Evolutionary conservation across 1,140 invertebrate genomes (phyloP).

Genomic region (Zaprionus gabonicus): DNA sequence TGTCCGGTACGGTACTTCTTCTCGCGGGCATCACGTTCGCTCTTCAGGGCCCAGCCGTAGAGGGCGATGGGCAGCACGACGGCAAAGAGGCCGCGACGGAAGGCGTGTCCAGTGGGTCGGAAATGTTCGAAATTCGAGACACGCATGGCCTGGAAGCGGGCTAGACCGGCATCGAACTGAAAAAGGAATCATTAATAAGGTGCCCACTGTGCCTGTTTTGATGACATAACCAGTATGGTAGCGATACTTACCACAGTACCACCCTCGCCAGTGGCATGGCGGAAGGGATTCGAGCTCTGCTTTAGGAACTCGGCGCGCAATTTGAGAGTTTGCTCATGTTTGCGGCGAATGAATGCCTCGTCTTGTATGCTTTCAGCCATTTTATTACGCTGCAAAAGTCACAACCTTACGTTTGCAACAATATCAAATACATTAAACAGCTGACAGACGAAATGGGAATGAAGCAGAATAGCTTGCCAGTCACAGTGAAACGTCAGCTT

Average conservation of each 20-base stretch:
- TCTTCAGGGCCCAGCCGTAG: slow-evolving; percentile 86
- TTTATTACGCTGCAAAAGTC: slow-evolving; percentile 43
- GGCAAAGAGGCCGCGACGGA: slow-evolving; percentile 85
- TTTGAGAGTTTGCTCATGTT: slow-evolving; percentile 77
- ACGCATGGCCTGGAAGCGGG: slow-evolving; percentile 89
- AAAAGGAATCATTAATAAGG: slow-evolving; percentile 22
- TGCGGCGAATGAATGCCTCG: slow-evolving; percentile 66
- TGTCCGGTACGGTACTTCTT: slow-evolving; percentile 87
- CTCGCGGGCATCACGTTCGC: slow-evolving; percentile 86
- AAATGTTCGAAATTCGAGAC: slow-evolving; percentile 88
- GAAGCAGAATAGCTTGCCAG: slow-evolving; percentile 33
- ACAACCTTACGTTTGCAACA: slow-evolving; percentile 27
- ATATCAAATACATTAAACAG: slow-evolving; percentile 47
- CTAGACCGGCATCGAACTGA: slow-evolving; percentile 91
- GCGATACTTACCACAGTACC: slow-evolving; percentile 87
- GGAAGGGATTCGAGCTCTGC: slow-evolving; percentile 88
- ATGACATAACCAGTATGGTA: slow-evolving; percentile 79
- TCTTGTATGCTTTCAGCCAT: slow-evolving; percentile 64
- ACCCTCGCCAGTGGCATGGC: slow-evolving; percentile 85
- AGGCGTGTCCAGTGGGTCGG: slow-evolving; percentile 87
- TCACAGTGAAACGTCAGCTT: slow-evolving; percentile 8
- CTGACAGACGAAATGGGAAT: slow-evolving; percentile 38
- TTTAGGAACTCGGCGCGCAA: slow-evolving; percentile 88
- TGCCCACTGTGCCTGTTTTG: slow-evolving; percentile 23
- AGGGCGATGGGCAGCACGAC: slow-evolving; percentile 87